Evolutionary conservation across 2,113 vertebrate genomes (phyloP).

Genomic region (Lampris megalopsis): DNA sequence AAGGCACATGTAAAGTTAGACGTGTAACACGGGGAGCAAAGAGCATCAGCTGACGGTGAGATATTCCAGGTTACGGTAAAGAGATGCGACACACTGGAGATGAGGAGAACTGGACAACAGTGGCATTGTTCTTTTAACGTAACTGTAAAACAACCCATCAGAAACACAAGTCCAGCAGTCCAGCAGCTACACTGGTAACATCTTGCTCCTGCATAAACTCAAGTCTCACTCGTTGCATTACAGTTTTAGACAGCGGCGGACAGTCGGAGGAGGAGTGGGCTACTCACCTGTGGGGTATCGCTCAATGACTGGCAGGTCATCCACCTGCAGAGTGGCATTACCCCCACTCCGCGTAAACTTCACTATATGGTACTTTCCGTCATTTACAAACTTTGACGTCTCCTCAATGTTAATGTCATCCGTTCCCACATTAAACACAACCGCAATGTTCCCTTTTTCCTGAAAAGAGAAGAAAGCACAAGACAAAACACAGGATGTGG

Average conservation of each 20-base stretch:
- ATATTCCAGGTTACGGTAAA: conserved; percentile 13
- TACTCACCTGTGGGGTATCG: conserved; percentile 98
- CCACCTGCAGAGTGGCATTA: conserved; percentile 99
- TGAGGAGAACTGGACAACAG: conserved; percentile 51
- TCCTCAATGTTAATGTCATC: conserved; percentile 99
- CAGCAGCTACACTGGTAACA: too few species aligned
- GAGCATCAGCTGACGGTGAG: background rate
- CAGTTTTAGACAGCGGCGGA: conserved; percentile 20
- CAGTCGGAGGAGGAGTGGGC: conserved; percentile 30
- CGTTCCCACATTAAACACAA: conserved; percentile 98
- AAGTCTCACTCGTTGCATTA: too few species aligned
- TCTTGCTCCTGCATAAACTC: too few species aligned
- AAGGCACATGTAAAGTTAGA: background rate
- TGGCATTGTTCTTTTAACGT: conserved; percentile 50
- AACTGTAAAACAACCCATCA: conserved; percentile 70
- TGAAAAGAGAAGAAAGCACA: conserved; percentile 73
- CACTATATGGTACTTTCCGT: conserved; percentile 98
- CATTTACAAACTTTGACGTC: conserved; percentile 97
- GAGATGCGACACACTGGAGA: conserved; percentile 31
- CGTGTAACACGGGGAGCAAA: conserved; percentile 16
- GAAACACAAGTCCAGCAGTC: conserved; percentile 70
- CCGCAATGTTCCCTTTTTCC: conserved; percentile 96
- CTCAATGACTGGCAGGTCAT: conserved; percentile 98
- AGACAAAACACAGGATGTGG: background rate
- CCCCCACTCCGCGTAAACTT: conserved; percentile 98